Conservation (phyloP, 2,888 invertebrate genomes). For the Eilema depressum region DNA sequence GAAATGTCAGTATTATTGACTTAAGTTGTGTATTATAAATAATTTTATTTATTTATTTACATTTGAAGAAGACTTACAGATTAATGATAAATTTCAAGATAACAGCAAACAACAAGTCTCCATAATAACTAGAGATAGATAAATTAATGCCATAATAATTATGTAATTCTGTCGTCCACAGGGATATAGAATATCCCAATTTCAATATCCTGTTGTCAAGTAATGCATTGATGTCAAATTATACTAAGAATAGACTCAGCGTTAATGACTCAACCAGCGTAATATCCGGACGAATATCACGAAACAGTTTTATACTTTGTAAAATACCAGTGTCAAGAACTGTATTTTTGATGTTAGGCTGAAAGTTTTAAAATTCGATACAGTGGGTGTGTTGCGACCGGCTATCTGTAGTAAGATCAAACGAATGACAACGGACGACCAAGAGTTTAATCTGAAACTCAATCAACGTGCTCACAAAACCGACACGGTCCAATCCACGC, state of each 20-base stretch:
- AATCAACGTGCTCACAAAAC: conserved; percentile 77
- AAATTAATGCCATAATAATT: not conserved
- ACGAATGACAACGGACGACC: conserved; percentile 54
- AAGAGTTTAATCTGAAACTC: conserved; percentile 75
- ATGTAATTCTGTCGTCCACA: not conserved
- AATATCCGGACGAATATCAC: not conserved
- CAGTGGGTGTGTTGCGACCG: conserved; percentile 19
- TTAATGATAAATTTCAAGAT: too few species aligned
- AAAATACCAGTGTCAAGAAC: conserved; percentile 7
- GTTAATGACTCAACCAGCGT: not conserved
- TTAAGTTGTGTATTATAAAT: not conserved
- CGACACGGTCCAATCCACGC: conserved; percentile 71
- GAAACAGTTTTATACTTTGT: not conserved
- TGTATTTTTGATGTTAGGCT: conserved; percentile 18
- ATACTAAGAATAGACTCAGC: not conserved
- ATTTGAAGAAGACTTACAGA: too few species aligned
- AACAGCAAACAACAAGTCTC: too few species aligned
- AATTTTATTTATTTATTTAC: too few species aligned
- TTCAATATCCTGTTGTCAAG: not conserved
- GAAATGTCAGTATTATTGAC: not conserved
- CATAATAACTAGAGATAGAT: too few species aligned
- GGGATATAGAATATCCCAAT: not conserved
- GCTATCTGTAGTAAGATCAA: conserved; percentile 47
- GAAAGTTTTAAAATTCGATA: conserved; percentile 35
- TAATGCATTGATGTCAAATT: not conserved